A percentile compares a stretch with the other conserved stretches of the same genome.
Conservation (phyloP, 2,797 vertebrate genomes). For the Microtus californicus region DNA sequence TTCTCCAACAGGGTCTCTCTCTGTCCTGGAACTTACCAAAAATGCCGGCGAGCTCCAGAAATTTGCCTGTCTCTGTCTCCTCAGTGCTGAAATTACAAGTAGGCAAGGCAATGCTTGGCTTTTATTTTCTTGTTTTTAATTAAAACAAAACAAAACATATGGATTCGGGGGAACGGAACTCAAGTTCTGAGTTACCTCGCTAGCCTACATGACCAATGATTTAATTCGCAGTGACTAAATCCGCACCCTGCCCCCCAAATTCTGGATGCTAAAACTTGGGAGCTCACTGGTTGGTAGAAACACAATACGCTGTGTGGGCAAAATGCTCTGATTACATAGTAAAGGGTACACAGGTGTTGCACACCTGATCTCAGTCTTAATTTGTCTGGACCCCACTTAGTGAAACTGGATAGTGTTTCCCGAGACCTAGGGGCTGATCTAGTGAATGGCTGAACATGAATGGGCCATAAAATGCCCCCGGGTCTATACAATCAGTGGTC, state of each 20-base stretch:
- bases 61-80: not conserved
- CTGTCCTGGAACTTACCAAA: not conserved
- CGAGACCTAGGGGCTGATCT: not conserved
- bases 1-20: not conserved
- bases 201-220: not conserved
- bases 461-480: not conserved
- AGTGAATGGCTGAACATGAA: not conserved
- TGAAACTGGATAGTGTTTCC: conserved; percentile 1
- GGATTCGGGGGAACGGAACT: not conserved
- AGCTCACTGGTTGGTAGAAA: not conserved
- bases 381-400: not conserved
- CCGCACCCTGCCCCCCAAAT: not conserved
- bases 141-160: not conserved
- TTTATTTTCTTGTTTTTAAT: not conserved
- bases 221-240: not conserved
- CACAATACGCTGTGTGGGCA: not conserved
- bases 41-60: not conserved
- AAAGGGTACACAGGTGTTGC: not conserved
- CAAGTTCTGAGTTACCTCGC: not conserved
- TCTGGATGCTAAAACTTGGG: not conserved
- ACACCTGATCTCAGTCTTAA: not conserved
- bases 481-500: not conserved
- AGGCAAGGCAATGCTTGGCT: not conserved
- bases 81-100: not conserved
- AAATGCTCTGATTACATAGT: not conserved